Conservation (phyloP, 2,888 invertebrate species). For the Dysmachus trigonus region DNA sequence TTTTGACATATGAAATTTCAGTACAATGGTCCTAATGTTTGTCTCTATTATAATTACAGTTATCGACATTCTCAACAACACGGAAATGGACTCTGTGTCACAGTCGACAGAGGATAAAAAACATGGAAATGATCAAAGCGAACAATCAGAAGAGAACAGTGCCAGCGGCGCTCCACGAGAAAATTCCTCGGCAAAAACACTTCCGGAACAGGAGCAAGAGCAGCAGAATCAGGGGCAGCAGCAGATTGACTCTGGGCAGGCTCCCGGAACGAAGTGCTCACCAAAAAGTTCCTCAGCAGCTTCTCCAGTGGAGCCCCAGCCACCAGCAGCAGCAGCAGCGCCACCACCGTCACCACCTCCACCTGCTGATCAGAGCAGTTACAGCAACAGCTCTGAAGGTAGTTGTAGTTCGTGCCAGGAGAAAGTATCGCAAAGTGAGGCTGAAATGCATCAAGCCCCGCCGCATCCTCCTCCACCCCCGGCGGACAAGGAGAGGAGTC, state of each 20-base stretch:
- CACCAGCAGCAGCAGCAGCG: background rate
- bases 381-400: background rate
- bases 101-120: constrained; percentile 45
- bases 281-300: background rate
- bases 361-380: background rate
- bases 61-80: constrained; percentile 38
- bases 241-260: background rate
- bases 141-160: constrained; percentile 31
- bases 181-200: background rate
- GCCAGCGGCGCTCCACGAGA: background rate
- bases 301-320: background rate
- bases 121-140: constrained; percentile 21
- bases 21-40: background rate
- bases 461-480: background rate
- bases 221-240: background rate
- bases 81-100: constrained; percentile 48
- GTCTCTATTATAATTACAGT: constrained; percentile 14
- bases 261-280: background rate
- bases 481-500: background rate
- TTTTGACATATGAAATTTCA: background rate
- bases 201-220: background rate
- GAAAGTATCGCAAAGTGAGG: constrained; percentile 32
- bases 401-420: background rate
- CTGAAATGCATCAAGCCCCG: background rate
- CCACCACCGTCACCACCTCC: background rate